Conservation (phyloP, 2,113 vertebrate species). For the Tauraco erythrolophus region DNA sequence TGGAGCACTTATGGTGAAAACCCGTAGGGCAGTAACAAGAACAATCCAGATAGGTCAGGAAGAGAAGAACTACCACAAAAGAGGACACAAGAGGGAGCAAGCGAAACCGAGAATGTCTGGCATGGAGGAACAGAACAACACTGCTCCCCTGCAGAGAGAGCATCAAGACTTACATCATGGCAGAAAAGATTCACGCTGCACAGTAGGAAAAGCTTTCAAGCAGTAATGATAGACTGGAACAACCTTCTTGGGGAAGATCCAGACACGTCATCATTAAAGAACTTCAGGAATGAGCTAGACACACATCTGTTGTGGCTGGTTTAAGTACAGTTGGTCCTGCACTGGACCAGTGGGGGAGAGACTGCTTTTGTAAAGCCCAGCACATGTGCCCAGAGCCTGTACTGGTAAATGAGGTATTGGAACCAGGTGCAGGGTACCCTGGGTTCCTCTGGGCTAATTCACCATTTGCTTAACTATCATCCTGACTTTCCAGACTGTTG, state of each 20-base stretch:
- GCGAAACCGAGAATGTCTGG: not conserved
- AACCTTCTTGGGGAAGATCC: not conserved
- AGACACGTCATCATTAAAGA: not conserved
- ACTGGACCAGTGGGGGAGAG: not conserved
- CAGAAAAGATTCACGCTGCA: not conserved
- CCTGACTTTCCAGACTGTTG: not conserved
- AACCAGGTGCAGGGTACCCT: not conserved
- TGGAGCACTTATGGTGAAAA: not conserved
- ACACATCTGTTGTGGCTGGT: not conserved
- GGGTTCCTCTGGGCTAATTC: not conserved
- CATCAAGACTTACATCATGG: not conserved
- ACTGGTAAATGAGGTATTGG: not conserved
- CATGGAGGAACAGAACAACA: not conserved
- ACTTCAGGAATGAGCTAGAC: not conserved
- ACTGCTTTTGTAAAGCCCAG: not conserved
- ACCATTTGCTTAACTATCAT: not conserved
- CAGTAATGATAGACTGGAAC: not conserved
- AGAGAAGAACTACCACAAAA: not conserved
- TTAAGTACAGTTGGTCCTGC: not conserved
- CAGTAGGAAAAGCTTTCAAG: not conserved
- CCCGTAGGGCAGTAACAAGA: not conserved
- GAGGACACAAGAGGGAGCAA: not conserved
- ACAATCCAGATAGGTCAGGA: not conserved
- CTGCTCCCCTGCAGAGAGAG: not conserved
- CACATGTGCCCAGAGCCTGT: fast-evolving